Base-by-base conservation (phyloP, 2,113 vertebrate species). In the Vulpes vulpes region DNA sequence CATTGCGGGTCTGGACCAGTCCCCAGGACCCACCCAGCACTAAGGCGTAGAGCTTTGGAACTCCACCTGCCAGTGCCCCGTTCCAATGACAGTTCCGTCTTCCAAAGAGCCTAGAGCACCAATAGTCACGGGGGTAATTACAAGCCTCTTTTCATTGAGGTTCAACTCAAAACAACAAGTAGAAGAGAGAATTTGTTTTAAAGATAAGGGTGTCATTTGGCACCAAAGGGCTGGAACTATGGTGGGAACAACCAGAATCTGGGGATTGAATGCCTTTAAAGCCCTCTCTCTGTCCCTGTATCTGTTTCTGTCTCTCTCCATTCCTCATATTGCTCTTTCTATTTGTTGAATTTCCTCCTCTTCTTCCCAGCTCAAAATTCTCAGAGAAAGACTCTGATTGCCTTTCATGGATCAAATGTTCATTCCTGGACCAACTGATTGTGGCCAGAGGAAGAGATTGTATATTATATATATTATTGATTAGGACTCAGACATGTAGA, bases 121-220 rank as follows among this genome's bases (percentile, higher is more conserved):
- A 3, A 2, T 3, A n/a, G 17, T 11, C 69, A 5, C 4, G 32
- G n/a, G n/a, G n/a, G 19, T n/a, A 71, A 22, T 4, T 10, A 10
- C 16, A 22, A 73, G 71, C 11, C 38, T 27, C 38, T 74, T 22
- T 15, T 8, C 73, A 16, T 25, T 27, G 73, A 38, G 2, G 0
- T 74, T 14, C 73, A 49, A 16, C 43, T 15, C 8, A 17, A 51
- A 49, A 16, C 16, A 78, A 51, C 43, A 51, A 43, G 25, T 25
- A 16, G 14, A 51, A 9, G 43, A 51, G 25, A 51, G 74, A 16
- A 16, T 17, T 51, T 51, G 8, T 51, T 51, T 78, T 16, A 30
- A 17, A 51, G 43, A 51, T 30, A 27, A 16, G 74, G 25, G 43
- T 23, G 38, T 49, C 38, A 3, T 20, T 49, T 14, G 38, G 73